Percentiles rank a stretch among this genome's conserved stretches.
Conservation (phyloP, 1,140 invertebrate genomes). For the Oryzaephilus surinamensis region DNA sequence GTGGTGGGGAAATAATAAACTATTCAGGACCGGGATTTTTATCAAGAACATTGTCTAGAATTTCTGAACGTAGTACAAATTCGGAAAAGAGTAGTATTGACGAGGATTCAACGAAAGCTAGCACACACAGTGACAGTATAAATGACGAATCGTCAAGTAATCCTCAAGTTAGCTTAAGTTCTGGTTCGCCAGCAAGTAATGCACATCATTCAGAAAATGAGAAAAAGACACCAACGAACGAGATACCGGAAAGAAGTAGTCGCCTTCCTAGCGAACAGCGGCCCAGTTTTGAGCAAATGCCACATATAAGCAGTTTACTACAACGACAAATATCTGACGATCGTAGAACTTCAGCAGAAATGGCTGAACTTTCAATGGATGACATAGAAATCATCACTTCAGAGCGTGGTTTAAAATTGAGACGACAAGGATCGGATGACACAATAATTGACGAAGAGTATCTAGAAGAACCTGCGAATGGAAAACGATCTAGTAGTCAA, state of each 20-base stretch:
- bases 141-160: constrained; percentile 78
- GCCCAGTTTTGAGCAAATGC: constrained; percentile 21
- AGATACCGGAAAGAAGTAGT: constrained; percentile 7
- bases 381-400: constrained; percentile 40
- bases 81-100: constrained; percentile 72
- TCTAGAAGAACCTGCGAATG: constrained; percentile 23
- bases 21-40: constrained; percentile 57
- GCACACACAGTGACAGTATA: constrained; percentile 62
- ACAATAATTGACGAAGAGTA: constrained; percentile 36
- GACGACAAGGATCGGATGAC: constrained; percentile 35
- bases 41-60: constrained; percentile 69
- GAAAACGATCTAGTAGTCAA: constrained; percentile 44
- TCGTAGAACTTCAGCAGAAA: constrained; percentile 65
- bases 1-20: constrained; percentile 52
- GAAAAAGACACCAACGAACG: constrained; percentile 28
- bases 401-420: constrained; percentile 30
- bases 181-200: constrained; percentile 60
- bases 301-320: constrained; percentile 28
- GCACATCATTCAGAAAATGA: constrained; percentile 46
- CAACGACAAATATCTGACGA: constrained; percentile 56
- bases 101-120: constrained; percentile 75
- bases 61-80: constrained; percentile 76
- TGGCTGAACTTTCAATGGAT: constrained; percentile 70
- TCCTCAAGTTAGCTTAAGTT: constrained; percentile 73
- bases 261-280: constrained; percentile 17